Conservation (phyloP, 2,888 invertebrate species). For the Busseola fusca region DNA sequence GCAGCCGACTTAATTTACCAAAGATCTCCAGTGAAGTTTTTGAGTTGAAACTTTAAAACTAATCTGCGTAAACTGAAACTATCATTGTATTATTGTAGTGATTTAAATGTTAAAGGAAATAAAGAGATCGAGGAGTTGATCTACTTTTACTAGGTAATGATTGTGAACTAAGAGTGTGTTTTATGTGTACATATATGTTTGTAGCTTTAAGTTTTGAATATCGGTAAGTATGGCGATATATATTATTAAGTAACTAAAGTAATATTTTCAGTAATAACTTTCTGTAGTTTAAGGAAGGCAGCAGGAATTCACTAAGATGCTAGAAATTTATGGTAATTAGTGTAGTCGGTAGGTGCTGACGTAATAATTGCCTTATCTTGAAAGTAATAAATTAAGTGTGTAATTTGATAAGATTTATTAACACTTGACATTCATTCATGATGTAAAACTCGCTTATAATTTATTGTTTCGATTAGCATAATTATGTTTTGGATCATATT, state of each 20-base stretch:
- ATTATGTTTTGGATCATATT: not conserved
- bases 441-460: not conserved
- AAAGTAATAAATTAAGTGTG: conserved; percentile 42
- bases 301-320: conserved; percentile 19
- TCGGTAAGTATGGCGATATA: conserved; percentile 61
- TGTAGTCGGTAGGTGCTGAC: conserved; percentile 23
- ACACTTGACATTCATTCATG: conserved; percentile 14
- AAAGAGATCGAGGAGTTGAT: conserved; percentile 58
- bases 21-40: conserved; percentile 32
- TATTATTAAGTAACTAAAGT: conserved; percentile 14
- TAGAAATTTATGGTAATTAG: conserved; percentile 36
- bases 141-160: conserved; percentile 50
- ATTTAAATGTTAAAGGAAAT: conserved; percentile 65
- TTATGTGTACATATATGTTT: conserved; percentile 46
- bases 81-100: conserved; percentile 50
- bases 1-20: not conserved
- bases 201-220: conserved; percentile 35
- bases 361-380: conserved; percentile 32
- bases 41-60: conserved; percentile 26
- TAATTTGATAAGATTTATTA: conserved; percentile 49
- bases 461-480: not conserved
- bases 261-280: conserved; percentile 21
- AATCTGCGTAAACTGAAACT: conserved; percentile 53
- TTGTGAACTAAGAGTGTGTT: conserved; percentile 58
- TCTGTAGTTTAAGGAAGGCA: not conserved